Percentiles rank a stretch among this genome's conserved stretches.
phyloP scores from a whole-genome alignment of 2,888 invertebrate genomes.

The Silvanus unidentatus region DNA sequence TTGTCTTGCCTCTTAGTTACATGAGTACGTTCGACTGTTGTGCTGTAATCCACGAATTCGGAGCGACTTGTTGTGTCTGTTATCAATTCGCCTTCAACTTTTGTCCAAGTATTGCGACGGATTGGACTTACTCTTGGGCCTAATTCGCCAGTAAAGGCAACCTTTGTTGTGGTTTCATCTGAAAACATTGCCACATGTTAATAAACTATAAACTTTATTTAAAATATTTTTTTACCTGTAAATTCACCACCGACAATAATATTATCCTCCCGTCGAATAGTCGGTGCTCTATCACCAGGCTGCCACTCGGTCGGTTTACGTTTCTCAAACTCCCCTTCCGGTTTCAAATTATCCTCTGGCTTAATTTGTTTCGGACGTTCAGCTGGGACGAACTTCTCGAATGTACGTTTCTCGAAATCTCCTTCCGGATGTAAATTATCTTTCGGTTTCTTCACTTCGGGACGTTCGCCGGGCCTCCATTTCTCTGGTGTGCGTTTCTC shows the following conservation, averaged over 20 bases:
- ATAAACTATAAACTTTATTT: neutral
- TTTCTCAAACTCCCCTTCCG: slow-evolving; percentile 50
- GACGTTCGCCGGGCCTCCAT: slow-evolving; percentile 43
- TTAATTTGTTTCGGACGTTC: slow-evolving; percentile 38
- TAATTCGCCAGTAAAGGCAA: slow-evolving; percentile 64
- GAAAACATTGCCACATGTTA: slow-evolving; percentile 33
- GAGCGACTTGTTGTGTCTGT: slow-evolving; percentile 63
- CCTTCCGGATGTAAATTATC: slow-evolving; percentile 47
- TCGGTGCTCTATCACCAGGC: slow-evolving; percentile 62
- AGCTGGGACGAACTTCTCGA: slow-evolving; percentile 38
- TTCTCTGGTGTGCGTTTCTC: slow-evolving; percentile 39
- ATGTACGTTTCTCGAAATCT: slow-evolving; percentile 42
- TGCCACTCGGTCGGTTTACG: slow-evolving; percentile 49
- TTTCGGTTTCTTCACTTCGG: slow-evolving; percentile 34
- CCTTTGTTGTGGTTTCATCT: slow-evolving; percentile 66
- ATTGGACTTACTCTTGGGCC: slow-evolving; percentile 60
- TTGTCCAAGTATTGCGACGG: slow-evolving; percentile 71
- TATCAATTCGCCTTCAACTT: slow-evolving; percentile 67
- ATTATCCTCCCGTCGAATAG: slow-evolving; percentile 60
- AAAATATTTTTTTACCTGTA: slow-evolving; percentile 47
- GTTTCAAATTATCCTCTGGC: slow-evolving; percentile 46
- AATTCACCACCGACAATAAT: slow-evolving; percentile 61
- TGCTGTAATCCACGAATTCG: slow-evolving; percentile 61
- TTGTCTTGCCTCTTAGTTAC: slow-evolving; percentile 59
- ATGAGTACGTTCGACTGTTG: slow-evolving; percentile 53